Conservation (phyloP, 92 coral and sea anemone species). For the Hydrozoanthus gracilis region DNA sequence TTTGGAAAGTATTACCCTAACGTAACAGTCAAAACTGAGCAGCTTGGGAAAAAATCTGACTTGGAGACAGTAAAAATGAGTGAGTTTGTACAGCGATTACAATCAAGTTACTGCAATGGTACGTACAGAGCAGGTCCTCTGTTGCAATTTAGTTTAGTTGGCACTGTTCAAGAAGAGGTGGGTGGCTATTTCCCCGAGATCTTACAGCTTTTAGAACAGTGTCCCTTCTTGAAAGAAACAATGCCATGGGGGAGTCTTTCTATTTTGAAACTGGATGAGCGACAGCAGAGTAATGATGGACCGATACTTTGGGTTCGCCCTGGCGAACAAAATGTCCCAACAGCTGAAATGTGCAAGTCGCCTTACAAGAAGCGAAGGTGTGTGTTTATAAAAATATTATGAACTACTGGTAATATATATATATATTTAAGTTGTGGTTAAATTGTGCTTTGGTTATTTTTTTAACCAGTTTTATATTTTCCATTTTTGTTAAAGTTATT, state of each 20-base stretch:
- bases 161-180: slow-evolving; percentile 95
- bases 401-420: no score
- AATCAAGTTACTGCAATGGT: slow-evolving; percentile 81
- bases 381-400: not conserved
- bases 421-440: no score
- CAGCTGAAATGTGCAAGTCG: slow-evolving; percentile 88
- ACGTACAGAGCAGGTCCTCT: slow-evolving; percentile 92
- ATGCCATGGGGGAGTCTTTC: slow-evolving; percentile 99
- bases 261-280: slow-evolving; percentile 73
- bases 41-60: slow-evolving; percentile 91
- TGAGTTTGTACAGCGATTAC: slow-evolving; percentile 80
- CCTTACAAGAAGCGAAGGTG: slow-evolving; percentile 96
- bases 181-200: slow-evolving; percentile 97
- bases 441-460: not conserved
- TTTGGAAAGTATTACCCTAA: slow-evolving; percentile 86
- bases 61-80: slow-evolving; percentile 89
- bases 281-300: slow-evolving; percentile 95
- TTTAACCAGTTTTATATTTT: no score
- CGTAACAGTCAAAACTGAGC: slow-evolving; percentile 78
- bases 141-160: slow-evolving; percentile 97
- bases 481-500: no score
- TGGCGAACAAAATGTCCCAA: slow-evolving; percentile 95
- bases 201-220: slow-evolving; percentile 86
- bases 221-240: slow-evolving; percentile 89
- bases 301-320: slow-evolving; percentile 99